A percentile compares a stretch with the other conserved stretches of the same genome.
These are phyloP conservation scores for Prosopocoilus inquinatus DNA, from an alignment of 2,888 invertebrate species.

Conservation along the genomic window DNA sequence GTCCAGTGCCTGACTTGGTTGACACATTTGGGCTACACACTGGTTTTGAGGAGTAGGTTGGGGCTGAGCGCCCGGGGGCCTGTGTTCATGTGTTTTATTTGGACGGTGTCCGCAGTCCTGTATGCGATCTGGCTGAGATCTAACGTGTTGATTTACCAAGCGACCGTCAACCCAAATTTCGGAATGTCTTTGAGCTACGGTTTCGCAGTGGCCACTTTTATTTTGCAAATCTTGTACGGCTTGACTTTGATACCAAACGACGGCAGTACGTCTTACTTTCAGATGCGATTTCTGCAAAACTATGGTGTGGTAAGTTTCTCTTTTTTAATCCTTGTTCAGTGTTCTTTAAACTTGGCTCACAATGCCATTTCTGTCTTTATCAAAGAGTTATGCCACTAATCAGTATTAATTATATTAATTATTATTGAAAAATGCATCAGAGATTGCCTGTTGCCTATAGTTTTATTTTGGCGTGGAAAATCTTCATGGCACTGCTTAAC, in stretches of 20 bases:
- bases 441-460: too few relatives aligned
- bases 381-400: too few relatives aligned
- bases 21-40: constrained; percentile 73
- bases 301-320: constrained; percentile 11
- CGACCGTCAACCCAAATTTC: constrained; percentile 37
- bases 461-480: too few relatives aligned
- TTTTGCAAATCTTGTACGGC: constrained; percentile 68
- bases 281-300: constrained; percentile 52
- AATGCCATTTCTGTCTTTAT: too few relatives aligned
- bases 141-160: constrained; percentile 54
- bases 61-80: constrained; percentile 74
- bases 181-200: constrained; percentile 52
- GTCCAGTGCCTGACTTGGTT: constrained; percentile 77
- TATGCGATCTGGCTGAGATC: constrained; percentile 69
- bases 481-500: too few relatives aligned
- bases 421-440: too few relatives aligned
- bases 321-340: too few relatives aligned
- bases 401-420: too few relatives aligned
- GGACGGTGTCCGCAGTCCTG: constrained; percentile 67
- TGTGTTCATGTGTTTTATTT: constrained; percentile 63
- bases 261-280: constrained; percentile 50
- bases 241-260: constrained; percentile 68
- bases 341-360: too few relatives aligned
- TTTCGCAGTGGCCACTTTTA: constrained; percentile 61
- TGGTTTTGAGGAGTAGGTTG: constrained; percentile 65